A percentile compares a stretch with the other conserved stretches of the same genome.
Evolutionary conservation across 1,140 invertebrate species (phyloP).

Genomic region (Drosophila kanapiae): DNA sequence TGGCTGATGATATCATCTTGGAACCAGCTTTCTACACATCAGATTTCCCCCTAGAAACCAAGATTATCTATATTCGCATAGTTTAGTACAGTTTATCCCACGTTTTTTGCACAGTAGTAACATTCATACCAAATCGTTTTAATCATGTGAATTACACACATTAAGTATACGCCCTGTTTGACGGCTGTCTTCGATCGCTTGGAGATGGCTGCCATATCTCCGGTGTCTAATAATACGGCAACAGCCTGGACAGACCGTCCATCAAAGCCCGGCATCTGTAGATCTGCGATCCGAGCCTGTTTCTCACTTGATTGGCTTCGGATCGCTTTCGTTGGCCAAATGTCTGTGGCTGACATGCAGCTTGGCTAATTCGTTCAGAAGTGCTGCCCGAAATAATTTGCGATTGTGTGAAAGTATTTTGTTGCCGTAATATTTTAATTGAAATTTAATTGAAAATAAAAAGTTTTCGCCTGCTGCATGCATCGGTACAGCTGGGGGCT

Average conservation of each 20-base stretch:
- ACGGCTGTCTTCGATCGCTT: slow-evolving; percentile 16
- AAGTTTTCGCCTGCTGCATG: slow-evolving; percentile 57
- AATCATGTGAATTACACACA: slow-evolving; percentile 39
- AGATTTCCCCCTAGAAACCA: slow-evolving; percentile 20
- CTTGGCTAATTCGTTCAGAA: slow-evolving; percentile 77
- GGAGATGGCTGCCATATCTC: slow-evolving; percentile 52
- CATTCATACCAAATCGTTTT: slow-evolving; percentile 11
- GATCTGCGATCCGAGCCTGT: slow-evolving; percentile 41
- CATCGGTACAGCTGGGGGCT: slow-evolving; percentile 52
- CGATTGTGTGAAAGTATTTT: slow-evolving; percentile 76
- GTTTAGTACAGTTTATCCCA: slow-evolving; percentile 46
- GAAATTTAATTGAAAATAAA: slow-evolving; percentile 80
- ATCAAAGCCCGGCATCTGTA: slow-evolving; percentile 28
- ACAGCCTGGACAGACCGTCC: slow-evolving; percentile 53
- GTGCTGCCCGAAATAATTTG: slow-evolving; percentile 79
- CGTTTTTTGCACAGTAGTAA: slow-evolving; percentile 6
- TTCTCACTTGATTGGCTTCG: slow-evolving; percentile 65
- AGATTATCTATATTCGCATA: slow-evolving; percentile 15
- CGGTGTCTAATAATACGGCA: slow-evolving; percentile 52
- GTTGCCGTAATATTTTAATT: slow-evolving; percentile 71
- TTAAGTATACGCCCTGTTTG: slow-evolving; percentile 51
- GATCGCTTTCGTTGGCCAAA: slow-evolving; percentile 73
- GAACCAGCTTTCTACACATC: slow-evolving; percentile 44
- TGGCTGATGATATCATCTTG: slow-evolving; percentile 46
- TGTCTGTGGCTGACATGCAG: slow-evolving; percentile 65